Evolutionary conservation across 2,113 vertebrate species (phyloP), one percentile per base, ranked within the genome.

Genomic region (Sebastes schlegelii): DNA sequence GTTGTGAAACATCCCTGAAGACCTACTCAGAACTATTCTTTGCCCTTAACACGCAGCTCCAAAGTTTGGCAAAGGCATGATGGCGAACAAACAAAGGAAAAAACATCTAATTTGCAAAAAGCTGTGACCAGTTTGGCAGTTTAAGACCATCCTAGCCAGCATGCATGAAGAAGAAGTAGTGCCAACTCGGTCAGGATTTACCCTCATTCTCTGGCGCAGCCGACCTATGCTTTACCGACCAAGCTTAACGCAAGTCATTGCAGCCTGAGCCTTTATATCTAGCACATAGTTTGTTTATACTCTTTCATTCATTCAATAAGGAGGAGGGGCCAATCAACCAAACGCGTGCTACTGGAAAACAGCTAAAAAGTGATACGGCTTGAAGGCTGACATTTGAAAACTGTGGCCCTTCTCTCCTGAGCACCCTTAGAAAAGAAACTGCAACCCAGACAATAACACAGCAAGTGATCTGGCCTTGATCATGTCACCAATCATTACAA

Each of bases 401-500:
- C 61, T 43, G 62, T 48, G 76, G 74, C 72, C 73, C 49, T 80
- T 89, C 70, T 92, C 85, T 89, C 91, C 62, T 63, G 77, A 86
- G 89, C 52, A 76, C 73, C 86, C 76, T 86, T 73, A 62, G 62
- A 71, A 86, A 85, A 82, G 70, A 91, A 93, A 93, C 70, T 81
- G 83, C 91, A 92, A 80, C 79, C 74, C 85, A 88, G 83, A 93
- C 83, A 89, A 86, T 88, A 91, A 83, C 74, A 84, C 75, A 82
- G 80, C 82, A 62, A 89, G 86, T 89, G 86, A 91, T 92, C 88
- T 86, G 85, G 84, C 90, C 90, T 93, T 93, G 91, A 94, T 94
- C 92, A 91, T 86, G 86, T 91, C 91, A 94, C 91, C 88, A 91
- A 94, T 95, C 87, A 91, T 90, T 92, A 92, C 83, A 72, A 77